Base-by-base conservation (phyloP, 2,888 invertebrate genomes). In the Emmelina monodactyla region DNA sequence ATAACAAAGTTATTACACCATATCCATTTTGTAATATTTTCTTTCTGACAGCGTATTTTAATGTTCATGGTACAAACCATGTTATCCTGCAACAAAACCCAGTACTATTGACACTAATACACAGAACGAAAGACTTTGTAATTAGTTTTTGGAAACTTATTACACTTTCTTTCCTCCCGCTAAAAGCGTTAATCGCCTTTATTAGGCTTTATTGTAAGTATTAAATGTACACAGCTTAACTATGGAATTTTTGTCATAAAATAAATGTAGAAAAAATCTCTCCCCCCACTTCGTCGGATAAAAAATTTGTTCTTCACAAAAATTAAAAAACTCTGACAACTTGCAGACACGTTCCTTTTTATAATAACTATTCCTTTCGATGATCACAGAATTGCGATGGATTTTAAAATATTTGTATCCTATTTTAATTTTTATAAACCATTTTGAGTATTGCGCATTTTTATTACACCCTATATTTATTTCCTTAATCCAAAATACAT, bases 161-260 rank as follows among this genome's bases (percentile, higher is more conserved):
- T 34, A 38, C 22, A 41, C 40, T 49, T 47, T 49, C 39, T 51
- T 37, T 35, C 42, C 44, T 35, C 33, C 37, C 41, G 42, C 41
- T 40, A 33, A 31, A 41, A 42, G 45, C 40, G 47, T 46, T 40
- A 33, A 37, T 29, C 30, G 25, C 36, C 22, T 51, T 58, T 55
- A 62, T 67, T 71, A 76, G 72, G 71, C 72, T 58, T 69, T 58
- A 65, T n/a, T 59, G 55, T 55, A 48, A 55, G 44, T 47, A 45
- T 60, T 66, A 62, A 65, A 67, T 67, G 62, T 78, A 78, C 69
- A 78, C 64, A 67, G 69, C 76, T 78, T 76, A 79, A 60, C 69
- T 79, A 79, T 58, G 60, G 65, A 73, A 62, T 68, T 71, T 67
- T 59, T 59, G 49, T 68, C 61, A 54, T 68, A 73, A 79, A 66